phyloP scores from a whole-genome alignment of 2,888 invertebrate species.

The Hanleya hanleyi region DNA sequence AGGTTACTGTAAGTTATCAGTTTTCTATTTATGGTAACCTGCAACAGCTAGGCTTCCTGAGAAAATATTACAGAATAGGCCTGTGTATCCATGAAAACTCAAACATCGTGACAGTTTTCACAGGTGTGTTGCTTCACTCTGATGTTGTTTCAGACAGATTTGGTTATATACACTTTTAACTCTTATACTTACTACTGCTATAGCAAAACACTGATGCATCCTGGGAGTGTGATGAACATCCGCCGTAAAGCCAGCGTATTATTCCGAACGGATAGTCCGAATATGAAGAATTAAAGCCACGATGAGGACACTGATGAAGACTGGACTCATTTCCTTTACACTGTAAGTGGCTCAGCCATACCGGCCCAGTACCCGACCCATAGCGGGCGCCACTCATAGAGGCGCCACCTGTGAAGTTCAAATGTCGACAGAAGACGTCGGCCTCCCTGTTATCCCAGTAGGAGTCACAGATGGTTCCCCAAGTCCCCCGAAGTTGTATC shows the following conservation, averaged over 20 bases:
- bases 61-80: too few species aligned
- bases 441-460: slow-evolving; percentile 82
- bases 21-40: too few species aligned
- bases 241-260: not conserved
- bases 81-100: too few species aligned
- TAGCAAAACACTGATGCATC: slow-evolving; percentile 62
- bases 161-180: too few species aligned
- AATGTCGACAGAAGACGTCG: slow-evolving; percentile 75
- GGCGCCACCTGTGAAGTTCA: slow-evolving; percentile 49
- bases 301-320: slow-evolving; percentile 57
- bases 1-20: too few species aligned
- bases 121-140: too few species aligned
- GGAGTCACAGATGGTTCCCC: slow-evolving; percentile 85
- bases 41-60: too few species aligned
- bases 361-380: slow-evolving; percentile 52
- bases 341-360: slow-evolving; percentile 65
- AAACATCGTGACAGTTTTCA: too few species aligned
- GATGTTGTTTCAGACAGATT: too few species aligned
- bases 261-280: not conserved
- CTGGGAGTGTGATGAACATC: slow-evolving; percentile 39
- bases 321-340: slow-evolving; percentile 54
- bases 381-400: slow-evolving; percentile 41
- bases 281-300: slow-evolving; percentile 48
- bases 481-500: slow-evolving; percentile 80
- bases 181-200: slow-evolving; percentile 55